Conservation (phyloP, 2,113 vertebrate genomes). For the Centropus unirufus region DNA sequence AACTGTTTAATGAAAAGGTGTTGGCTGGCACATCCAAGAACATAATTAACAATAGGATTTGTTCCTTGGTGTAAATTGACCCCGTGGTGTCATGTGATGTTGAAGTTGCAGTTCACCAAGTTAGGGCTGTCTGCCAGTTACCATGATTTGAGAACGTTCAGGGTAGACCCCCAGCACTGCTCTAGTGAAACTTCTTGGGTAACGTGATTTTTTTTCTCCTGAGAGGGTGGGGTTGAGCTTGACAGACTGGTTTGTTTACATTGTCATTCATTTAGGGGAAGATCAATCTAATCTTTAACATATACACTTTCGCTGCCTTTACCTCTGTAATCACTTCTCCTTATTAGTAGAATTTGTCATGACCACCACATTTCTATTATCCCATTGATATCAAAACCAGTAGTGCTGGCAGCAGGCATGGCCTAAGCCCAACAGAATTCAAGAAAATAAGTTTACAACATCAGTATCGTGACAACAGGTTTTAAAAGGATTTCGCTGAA, state of each 20-base stretch:
- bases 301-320: background rate
- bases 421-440: background rate
- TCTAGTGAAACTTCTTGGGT: background rate
- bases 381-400: background rate
- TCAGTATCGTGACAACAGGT: background rate
- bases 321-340: background rate
- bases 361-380: background rate
- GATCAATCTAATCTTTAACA: background rate
- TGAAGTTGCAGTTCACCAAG: background rate
- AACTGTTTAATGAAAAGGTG: slow-evolving; percentile 28
- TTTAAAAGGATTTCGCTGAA: background rate
- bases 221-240: background rate
- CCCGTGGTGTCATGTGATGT: background rate
- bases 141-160: background rate
- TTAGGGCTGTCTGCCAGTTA: background rate
- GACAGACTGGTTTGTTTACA: background rate
- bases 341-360: background rate
- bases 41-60: background rate
- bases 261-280: background rate
- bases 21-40: slow-evolving; percentile 11
- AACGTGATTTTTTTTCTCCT: background rate
- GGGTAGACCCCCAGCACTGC: background rate
- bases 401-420: background rate
- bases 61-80: background rate
- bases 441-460: background rate